These are phyloP conservation scores for Alosa alosa DNA, from an alignment of 2,113 vertebrate genomes.

Conservation along the genomic window DNA sequence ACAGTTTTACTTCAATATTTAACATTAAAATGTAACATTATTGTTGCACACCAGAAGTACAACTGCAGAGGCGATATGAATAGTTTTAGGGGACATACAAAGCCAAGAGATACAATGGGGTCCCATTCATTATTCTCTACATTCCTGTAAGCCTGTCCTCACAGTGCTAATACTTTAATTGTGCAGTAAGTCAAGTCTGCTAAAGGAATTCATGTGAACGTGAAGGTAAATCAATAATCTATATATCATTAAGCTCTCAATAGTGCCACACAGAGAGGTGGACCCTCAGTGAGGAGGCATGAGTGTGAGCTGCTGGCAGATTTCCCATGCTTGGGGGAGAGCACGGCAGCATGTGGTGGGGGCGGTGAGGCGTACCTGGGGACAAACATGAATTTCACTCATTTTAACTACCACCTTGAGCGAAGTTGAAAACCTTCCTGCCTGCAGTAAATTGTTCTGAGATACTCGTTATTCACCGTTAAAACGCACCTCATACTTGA, in stretches of 20 bases:
- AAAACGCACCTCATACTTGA: constrained; percentile 11
- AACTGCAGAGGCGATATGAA: background rate
- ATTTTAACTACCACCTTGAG: constrained; percentile 17
- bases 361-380: background rate
- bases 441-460: background rate
- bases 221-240: background rate
- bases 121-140: background rate
- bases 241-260: background rate
- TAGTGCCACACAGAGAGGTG: background rate
- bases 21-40: background rate
- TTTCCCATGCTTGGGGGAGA: background rate
- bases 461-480: background rate
- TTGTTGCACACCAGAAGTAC: background rate
- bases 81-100: background rate
- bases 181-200: background rate
- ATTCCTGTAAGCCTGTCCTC: background rate
- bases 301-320: background rate
- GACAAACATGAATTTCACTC: background rate
- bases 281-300: background rate
- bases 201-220: background rate
- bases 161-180: background rate
- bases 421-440: constrained; percentile 5
- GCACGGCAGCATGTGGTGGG: background rate
- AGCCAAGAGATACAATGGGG: background rate
- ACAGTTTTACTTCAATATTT: background rate